phyloP scores from a whole-genome alignment of 2,888 invertebrate genomes.

The Drosophila helvetica region DNA sequence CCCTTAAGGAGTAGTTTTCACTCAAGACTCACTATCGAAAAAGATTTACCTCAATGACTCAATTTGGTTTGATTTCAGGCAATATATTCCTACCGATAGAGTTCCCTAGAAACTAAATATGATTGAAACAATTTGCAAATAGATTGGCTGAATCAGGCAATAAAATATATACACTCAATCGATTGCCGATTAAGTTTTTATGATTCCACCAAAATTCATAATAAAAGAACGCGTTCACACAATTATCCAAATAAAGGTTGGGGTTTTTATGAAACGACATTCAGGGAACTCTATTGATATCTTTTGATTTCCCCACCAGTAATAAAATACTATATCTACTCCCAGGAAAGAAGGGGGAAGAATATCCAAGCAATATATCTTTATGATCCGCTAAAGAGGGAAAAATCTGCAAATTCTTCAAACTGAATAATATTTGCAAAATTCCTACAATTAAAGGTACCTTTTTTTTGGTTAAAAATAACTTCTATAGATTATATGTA shows the following conservation, averaged over 20 bases:
- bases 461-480: too few species aligned
- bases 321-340: neutral
- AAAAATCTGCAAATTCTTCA: neutral
- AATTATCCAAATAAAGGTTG: neutral
- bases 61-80: slow-evolving; percentile 19
- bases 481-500: too few species aligned
- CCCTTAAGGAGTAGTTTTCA: neutral
- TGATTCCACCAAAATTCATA: slow-evolving; percentile 5
- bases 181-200: slow-evolving; percentile 30
- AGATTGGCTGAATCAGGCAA: neutral
- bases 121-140: slow-evolving; percentile 3
- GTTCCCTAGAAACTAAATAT: slow-evolving; percentile 13
- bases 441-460: too few species aligned
- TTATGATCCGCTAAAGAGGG: neutral
- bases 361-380: neutral
- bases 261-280: neutral
- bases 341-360: neutral
- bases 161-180: slow-evolving; percentile 4
- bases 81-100: slow-evolving; percentile 18
- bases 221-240: neutral
- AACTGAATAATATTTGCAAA: too few species aligned
- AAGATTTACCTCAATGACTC: slow-evolving; percentile 17
- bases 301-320: neutral
- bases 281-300: slow-evolving; percentile 1
- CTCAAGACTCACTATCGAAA: neutral